These are phyloP conservation scores for Drosophila nigromelanica DNA, from an alignment of 1,140 invertebrate species.

Conservation along the genomic window DNA sequence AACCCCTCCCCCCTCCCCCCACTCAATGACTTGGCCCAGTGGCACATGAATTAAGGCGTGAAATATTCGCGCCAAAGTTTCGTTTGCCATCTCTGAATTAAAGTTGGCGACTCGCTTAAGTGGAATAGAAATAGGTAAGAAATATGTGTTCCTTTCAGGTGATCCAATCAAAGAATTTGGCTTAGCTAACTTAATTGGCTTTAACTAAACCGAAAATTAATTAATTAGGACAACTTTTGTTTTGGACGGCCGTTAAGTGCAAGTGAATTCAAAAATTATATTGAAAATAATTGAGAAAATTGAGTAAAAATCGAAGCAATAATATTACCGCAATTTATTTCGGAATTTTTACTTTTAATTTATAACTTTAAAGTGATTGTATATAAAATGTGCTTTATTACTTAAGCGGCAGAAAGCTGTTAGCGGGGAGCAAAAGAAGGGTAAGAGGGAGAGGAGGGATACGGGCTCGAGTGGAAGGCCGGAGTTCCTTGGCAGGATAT, in stretches of 20 bases:
- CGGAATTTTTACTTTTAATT: too few species aligned
- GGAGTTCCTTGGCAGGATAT: slow-evolving; percentile 19
- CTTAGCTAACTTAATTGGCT: slow-evolving; percentile 24
- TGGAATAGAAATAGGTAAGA: background rate
- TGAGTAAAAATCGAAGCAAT: background rate
- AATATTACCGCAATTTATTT: slow-evolving; percentile 13
- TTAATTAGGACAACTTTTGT: slow-evolving; percentile 11
- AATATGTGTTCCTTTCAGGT: background rate
- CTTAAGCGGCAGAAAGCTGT: background rate
- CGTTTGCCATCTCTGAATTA: slow-evolving; percentile 15
- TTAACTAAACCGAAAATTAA: background rate
- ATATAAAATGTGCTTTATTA: slow-evolving; percentile 22
- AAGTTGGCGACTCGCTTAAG: background rate
- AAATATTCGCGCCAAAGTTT: slow-evolving; percentile 52
- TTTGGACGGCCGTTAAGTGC: too few species aligned
- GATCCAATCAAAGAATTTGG: slow-evolving; percentile 12
- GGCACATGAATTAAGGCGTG: slow-evolving; percentile 73
- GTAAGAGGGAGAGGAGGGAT: background rate
- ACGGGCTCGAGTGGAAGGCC: background rate
- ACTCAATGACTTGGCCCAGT: slow-evolving; percentile 16
- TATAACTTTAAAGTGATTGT: slow-evolving; percentile 12
- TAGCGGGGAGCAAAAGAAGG: background rate
- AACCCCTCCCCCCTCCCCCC: background rate
- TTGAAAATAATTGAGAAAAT: slow-evolving; percentile 11
- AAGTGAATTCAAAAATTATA: background rate